These are phyloP conservation scores for Bagarius yarrelli DNA, from an alignment of 2,113 vertebrate species.

Conservation along the genomic window DNA sequence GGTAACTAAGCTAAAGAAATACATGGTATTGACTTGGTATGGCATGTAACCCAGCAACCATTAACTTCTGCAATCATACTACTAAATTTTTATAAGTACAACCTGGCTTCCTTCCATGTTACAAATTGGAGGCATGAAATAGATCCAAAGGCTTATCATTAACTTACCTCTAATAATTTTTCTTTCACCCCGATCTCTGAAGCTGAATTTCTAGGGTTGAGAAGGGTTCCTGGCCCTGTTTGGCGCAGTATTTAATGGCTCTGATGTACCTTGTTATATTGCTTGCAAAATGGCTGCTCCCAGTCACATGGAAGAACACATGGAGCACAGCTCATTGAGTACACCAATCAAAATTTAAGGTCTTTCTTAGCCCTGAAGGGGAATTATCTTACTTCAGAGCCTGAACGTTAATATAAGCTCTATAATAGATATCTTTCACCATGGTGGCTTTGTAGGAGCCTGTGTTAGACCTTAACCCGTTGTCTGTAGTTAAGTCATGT, in stretches of 20 bases:
- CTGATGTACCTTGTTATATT: slow-evolving; percentile 35
- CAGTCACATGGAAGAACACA: neutral
- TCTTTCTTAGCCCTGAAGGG: neutral
- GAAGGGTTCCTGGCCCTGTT: neutral
- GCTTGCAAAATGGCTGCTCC: neutral
- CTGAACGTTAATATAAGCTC: neutral
- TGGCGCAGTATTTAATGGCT: slow-evolving; percentile 17
- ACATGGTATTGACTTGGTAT: neutral
- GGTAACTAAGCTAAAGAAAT: slow-evolving; percentile 2
- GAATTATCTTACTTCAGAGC: neutral
- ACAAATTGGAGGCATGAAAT: neutral
- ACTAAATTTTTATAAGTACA: neutral
- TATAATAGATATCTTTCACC: neutral
- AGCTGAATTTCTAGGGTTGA: too few species aligned
- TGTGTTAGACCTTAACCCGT: neutral
- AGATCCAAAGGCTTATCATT: neutral
- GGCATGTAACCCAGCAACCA: slow-evolving; percentile 1
- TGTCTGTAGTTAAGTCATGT: neutral
- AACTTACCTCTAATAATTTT: slow-evolving; percentile 1
- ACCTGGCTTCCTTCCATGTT: neutral
- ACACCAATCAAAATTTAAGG: neutral
- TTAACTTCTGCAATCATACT: slow-evolving; percentile 10
- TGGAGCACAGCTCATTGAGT: neutral
- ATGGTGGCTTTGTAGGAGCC: neutral
- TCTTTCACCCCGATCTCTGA: neutral